phyloP scores from a whole-genome alignment of 2,888 invertebrate genomes.

The Eueremaeus valkanovi region DNA sequence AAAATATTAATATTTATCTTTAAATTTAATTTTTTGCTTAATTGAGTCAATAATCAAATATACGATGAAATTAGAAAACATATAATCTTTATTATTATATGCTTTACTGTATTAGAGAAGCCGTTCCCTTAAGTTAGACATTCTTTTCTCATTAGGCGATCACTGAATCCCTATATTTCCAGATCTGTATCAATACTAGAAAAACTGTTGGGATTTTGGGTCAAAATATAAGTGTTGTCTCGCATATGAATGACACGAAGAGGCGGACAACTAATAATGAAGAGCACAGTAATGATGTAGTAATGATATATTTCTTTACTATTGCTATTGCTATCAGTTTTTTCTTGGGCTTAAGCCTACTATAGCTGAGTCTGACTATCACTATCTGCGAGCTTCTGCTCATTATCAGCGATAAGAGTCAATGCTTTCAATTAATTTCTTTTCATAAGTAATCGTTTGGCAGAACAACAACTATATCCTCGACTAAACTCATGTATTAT shows the following conservation, averaged over 20 bases:
- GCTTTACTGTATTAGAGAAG: background rate
- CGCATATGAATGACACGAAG: background rate
- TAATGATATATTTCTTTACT: background rate
- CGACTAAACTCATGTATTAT: background rate
- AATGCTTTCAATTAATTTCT: background rate
- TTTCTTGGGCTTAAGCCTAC: background rate
- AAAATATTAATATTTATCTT: too few relatives aligned
- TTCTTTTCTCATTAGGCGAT: too few relatives aligned
- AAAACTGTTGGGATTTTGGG: background rate
- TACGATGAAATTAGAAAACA: background rate
- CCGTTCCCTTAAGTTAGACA: too few relatives aligned
- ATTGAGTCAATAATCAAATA: background rate
- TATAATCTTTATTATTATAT: background rate
- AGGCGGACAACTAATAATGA: background rate
- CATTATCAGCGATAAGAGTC: background rate
- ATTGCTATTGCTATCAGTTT: background rate
- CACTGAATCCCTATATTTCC: background rate
- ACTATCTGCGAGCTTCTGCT: background rate
- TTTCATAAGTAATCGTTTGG: slow-evolving; percentile 2
- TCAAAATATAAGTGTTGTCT: background rate
- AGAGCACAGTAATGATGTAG: background rate
- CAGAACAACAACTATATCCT: background rate
- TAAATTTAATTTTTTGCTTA: background rate
- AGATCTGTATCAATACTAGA: background rate
- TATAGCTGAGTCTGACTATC: background rate